phyloP scores from a whole-genome alignment of 2,797 vertebrate species.

The Phyllotis vaccarum region DNA sequence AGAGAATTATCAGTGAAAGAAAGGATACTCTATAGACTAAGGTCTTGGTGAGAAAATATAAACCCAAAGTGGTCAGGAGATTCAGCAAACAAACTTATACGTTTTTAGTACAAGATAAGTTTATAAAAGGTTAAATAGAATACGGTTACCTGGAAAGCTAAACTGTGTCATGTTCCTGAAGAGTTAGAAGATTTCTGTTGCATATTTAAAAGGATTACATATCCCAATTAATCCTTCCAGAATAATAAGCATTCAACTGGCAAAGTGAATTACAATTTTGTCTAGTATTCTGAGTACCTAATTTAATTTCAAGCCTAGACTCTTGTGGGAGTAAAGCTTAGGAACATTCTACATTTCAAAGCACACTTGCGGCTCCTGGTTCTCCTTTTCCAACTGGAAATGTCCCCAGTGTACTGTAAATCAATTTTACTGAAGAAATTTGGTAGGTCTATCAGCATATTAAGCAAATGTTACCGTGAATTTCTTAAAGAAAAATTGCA shows the following conservation, averaged over 20 bases:
- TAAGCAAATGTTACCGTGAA: conserved; percentile 53
- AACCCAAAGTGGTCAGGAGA: not conserved
- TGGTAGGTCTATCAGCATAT: conserved; percentile 46
- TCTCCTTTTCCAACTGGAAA: conserved; percentile 15
- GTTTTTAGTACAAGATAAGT: not conserved
- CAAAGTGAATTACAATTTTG: conserved; percentile 44
- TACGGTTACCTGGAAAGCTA: not conserved
- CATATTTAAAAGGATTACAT: conserved; percentile 8
- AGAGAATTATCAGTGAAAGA: not conserved
- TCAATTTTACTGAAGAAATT: conserved; percentile 60
- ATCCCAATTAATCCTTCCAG: conserved; percentile 57
- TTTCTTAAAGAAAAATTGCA: conserved; percentile 48
- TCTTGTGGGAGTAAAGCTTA: not conserved
- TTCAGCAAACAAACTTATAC: not conserved
- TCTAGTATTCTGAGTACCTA: conserved; percentile 33
- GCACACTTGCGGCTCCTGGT: not conserved
- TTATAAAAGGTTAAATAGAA: not conserved
- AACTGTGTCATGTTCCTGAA: not conserved
- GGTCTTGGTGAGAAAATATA: not conserved
- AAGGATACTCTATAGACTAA: too few relatives aligned
- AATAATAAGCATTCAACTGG: not conserved
- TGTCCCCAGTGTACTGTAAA: conserved; percentile 35
- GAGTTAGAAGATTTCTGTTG: not conserved
- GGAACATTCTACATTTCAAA: conserved; percentile 48
- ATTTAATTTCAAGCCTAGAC: conserved; percentile 54